phyloP scores from a whole-genome alignment of 2,113 vertebrate species.

The Zosterops japonicus region DNA sequence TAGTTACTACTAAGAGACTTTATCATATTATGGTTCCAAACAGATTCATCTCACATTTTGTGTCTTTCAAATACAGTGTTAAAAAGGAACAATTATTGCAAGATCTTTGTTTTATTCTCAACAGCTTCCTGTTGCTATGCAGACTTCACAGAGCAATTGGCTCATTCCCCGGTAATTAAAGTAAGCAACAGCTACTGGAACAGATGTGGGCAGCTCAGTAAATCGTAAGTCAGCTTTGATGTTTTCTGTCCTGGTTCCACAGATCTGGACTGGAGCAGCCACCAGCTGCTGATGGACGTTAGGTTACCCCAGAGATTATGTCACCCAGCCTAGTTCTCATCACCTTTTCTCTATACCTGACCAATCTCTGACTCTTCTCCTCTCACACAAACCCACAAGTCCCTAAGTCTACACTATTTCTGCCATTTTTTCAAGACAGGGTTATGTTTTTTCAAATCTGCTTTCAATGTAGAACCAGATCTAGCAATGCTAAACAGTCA shows the following conservation, averaged over 20 bases:
- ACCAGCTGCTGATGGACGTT: background rate
- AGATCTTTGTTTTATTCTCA: conserved; percentile 32
- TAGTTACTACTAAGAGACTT: background rate
- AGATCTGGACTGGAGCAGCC: background rate
- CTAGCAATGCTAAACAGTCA: background rate
- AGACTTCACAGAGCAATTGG: conserved; percentile 68
- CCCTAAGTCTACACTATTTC: background rate
- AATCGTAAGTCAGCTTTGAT: conserved; percentile 67
- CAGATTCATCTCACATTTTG: background rate
- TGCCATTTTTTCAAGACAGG: background rate
- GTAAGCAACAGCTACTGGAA: conserved; percentile 73
- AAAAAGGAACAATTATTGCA: background rate
- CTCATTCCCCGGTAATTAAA: conserved; percentile 64
- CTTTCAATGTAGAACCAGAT: background rate
- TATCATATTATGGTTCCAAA: background rate
- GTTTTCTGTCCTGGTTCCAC: background rate
- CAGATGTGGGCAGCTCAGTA: conserved; percentile 74
- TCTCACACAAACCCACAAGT: background rate
- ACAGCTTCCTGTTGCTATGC: conserved; percentile 74
- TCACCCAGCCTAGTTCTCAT: background rate
- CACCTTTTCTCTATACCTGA: background rate
- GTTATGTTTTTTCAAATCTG: background rate
- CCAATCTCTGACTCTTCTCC: background rate
- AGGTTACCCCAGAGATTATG: background rate
- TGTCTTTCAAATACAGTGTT: background rate